Evolutionary conservation across 2,113 vertebrate species (phyloP).

Genomic region (Poeciliopsis occidentalis): DNA sequence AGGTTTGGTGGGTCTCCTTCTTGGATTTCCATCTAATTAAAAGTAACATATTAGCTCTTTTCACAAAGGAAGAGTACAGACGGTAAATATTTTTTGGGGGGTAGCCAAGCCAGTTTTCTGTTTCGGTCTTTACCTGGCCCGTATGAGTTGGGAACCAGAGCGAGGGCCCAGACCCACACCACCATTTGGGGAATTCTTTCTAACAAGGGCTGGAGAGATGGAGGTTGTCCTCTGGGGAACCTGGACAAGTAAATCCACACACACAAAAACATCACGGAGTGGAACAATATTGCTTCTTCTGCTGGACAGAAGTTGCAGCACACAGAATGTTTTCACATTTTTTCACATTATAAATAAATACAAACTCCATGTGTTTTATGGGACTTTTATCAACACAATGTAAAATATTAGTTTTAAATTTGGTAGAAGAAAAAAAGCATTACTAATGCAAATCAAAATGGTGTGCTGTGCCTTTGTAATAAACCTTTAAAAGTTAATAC

Average conservation of each 20-base stretch:
- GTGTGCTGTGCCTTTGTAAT: too few relatives aligned
- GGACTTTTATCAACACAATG: too few relatives aligned
- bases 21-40: background rate
- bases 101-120: background rate
- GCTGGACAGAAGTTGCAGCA: background rate
- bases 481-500: too few relatives aligned
- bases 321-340: background rate
- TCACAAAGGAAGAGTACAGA: background rate
- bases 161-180: slow-evolving; percentile 80
- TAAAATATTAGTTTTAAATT: too few relatives aligned
- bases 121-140: slow-evolving; percentile 84
- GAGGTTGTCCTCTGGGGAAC: slow-evolving; percentile 95
- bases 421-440: too few relatives aligned
- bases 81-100: background rate
- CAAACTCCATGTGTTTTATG: background rate
- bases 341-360: background rate
- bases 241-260: slow-evolving; percentile 63
- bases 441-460: too few relatives aligned
- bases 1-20: background rate
- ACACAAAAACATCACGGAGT: background rate
- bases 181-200: slow-evolving; percentile 91
- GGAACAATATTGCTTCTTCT: background rate
- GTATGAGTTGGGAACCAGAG: slow-evolving; percentile 87
- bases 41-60: background rate
- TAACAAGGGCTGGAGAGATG: slow-evolving; percentile 93